Base-by-base conservation (phyloP, 2,113 vertebrate genomes). In the Brachyhypopomus gauderio region DNA sequence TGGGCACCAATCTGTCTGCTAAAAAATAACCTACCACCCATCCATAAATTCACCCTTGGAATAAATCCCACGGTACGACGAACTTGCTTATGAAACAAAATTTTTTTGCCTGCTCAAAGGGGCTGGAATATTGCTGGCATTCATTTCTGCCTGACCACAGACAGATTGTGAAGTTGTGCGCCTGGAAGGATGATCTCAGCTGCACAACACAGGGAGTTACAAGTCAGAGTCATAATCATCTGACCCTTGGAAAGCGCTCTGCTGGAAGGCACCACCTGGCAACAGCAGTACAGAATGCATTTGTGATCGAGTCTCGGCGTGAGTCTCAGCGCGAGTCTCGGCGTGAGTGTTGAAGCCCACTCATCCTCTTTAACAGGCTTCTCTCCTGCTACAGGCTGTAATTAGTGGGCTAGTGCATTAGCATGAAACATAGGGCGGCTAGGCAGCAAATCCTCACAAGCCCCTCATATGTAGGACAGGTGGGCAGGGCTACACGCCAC, bases 21-120 rank as follows among this genome's bases (percentile, higher is more conserved):
- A 81, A 60, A 75, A 64, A 75, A 81, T 62, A 66, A 81, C 71
- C 79, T 34, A 74, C 27, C 48, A 74, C 16, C 62, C 3, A 27
- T 66, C 36, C 52, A 81, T 75, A 75, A 30, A 75, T 76, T 76
- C 59, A 81, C 52, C 56, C 34, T 6, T 14, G 52, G 55, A 81
- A 67, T 34, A 23, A 76, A 81, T 59, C 80, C 64, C 56, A 14
- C 60, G 67, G 17, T 4, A 20, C 5, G 55, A 70, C 73, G 70
- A 81, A 81, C 72, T 76, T 76, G 80, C 72, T 75, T 70, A 69
- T 75, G 73, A 81, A 66, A 75, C 73, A 70, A 52, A 81, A 81
- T 25, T 76, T 59, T 63, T 70, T 81, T 62, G 72, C 72, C 66
- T 34, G 45, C 72, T 60, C 79, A n/a, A 55, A 69, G 72, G 63